A percentile compares a stretch with the other conserved stretches of the same genome.
phyloP scores from a whole-genome alignment of 23 tunicate species.

The Halocynthia aurantium region DNA sequence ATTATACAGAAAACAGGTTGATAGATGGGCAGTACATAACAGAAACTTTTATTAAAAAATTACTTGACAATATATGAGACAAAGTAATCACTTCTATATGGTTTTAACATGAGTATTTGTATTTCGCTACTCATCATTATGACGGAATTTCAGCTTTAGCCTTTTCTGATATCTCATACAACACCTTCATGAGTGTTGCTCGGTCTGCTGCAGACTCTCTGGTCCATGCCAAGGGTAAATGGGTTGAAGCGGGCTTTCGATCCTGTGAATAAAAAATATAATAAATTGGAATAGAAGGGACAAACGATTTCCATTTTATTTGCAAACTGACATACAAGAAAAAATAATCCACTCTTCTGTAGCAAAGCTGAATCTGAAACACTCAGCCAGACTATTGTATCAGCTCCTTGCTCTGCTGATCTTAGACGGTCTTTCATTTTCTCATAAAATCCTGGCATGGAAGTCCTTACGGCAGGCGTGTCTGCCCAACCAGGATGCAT shows the following conservation, averaged over 20 bases:
- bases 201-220: constrained; percentile 41
- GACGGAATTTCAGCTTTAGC: constrained; percentile 16
- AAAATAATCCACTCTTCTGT: constrained; percentile 45
- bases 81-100: too few species aligned
- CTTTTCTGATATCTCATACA: constrained; percentile 30
- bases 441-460: constrained; percentile 84
- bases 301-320: constrained; percentile 24
- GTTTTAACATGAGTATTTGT: too few species aligned
- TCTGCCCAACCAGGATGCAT: constrained; percentile 99
- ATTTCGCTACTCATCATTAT: too few species aligned
- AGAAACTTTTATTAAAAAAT: too few species aligned
- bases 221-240: constrained; percentile 69
- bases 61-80: too few species aligned
- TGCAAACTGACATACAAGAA: constrained; percentile 40
- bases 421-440: constrained; percentile 54
- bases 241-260: constrained; percentile 37
- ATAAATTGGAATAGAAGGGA: constrained; percentile 6
- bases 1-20: too few species aligned
- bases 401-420: constrained; percentile 66
- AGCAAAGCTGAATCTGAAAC: constrained; percentile 47
- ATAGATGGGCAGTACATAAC: too few species aligned
- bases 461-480: constrained; percentile 78
- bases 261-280: constrained; percentile 30
- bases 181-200: constrained; percentile 18
- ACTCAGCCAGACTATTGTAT: constrained; percentile 74